Evolutionary conservation across 1,140 invertebrate genomes (phyloP).

Genomic region (Drosophila pallidifrons): DNA sequence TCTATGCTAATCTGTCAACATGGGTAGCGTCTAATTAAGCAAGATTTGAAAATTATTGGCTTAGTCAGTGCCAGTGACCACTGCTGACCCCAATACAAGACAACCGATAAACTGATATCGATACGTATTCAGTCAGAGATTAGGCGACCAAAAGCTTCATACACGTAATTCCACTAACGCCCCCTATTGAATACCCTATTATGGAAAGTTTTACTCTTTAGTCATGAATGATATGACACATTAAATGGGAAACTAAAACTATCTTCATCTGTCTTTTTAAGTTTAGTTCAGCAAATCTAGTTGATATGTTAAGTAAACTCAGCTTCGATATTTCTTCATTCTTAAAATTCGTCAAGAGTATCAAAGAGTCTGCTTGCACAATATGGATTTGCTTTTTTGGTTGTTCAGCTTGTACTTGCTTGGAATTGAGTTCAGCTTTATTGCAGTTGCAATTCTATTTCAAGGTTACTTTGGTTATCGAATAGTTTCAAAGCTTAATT

Average conservation of each 20-base stretch:
- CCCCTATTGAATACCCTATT: constrained; percentile 47
- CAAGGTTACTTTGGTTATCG: constrained; percentile 38
- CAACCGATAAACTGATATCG: constrained; percentile 8
- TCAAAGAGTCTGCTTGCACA: too few species aligned
- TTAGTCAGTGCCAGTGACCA: constrained; percentile 50
- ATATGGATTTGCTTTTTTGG: background rate
- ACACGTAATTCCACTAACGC: constrained; percentile 63
- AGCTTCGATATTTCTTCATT: too few species aligned
- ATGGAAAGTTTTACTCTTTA: background rate
- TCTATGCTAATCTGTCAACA: constrained; percentile 72
- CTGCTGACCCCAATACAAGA: constrained; percentile 54
- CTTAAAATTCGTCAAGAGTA: too few species aligned
- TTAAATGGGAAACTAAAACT: background rate
- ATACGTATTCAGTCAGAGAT: constrained; percentile 36
- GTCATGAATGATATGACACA: background rate
- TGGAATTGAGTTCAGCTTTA: constrained; percentile 39
- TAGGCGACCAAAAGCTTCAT: constrained; percentile 40
- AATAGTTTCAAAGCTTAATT: background rate
- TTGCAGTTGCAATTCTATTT: constrained; percentile 15
- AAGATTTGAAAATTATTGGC: constrained; percentile 75
- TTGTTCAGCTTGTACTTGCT: constrained; percentile 2
- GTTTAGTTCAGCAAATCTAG: too few species aligned
- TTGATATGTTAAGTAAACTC: too few species aligned
- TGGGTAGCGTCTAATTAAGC: constrained; percentile 68
- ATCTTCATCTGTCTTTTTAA: too few species aligned